A percentile compares a stretch with the other conserved stretches of the same genome.
These are phyloP conservation scores for Catalaphyllia jardinei DNA, from an alignment of 64 coral and sea anemone genomes.

Conservation along the genomic window DNA sequence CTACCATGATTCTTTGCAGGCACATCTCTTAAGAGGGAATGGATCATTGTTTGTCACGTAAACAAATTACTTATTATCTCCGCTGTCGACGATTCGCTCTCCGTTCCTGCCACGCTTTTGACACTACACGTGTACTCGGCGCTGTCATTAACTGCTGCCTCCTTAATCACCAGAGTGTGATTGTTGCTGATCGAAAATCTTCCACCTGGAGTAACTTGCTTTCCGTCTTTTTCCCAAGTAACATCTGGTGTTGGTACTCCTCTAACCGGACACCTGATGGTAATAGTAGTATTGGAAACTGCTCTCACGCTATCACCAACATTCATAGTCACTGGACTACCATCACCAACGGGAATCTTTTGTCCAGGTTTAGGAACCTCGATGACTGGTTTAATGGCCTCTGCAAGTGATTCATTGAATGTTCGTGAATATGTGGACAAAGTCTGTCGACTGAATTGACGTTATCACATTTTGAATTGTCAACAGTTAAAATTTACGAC, in stretches of 20 bases:
- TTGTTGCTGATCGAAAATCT: neutral
- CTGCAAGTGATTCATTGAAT: neutral
- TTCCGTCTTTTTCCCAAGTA: slow-evolving; percentile 66
- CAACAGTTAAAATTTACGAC: too few relatives aligned
- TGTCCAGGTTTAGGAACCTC: slow-evolving; percentile 33
- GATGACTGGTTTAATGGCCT: slow-evolving; percentile 49
- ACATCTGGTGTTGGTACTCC: slow-evolving; percentile 74
- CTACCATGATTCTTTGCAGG: too few relatives aligned
- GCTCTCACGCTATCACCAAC: slow-evolving; percentile 81
- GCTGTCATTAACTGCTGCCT: neutral
- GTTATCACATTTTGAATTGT: too few relatives aligned
- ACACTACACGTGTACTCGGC: slow-evolving; percentile 58
- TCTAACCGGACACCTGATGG: slow-evolving; percentile 67
- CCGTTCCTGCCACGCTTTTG: slow-evolving; percentile 47
- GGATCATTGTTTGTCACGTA: neutral
- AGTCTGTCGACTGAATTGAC: neutral
- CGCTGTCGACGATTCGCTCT: slow-evolving; percentile 33
- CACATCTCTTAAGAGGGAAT: neutral
- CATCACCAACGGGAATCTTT: slow-evolving; percentile 44
- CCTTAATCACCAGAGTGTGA: slow-evolving; percentile 34
- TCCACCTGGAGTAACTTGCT: slow-evolving; percentile 32
- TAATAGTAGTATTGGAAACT: slow-evolving; percentile 51
- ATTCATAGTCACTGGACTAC: slow-evolving; percentile 44
- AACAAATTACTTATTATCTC: slow-evolving; percentile 56
- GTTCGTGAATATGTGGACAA: neutral